Conservation (phyloP, 2,797 vertebrate species). For the Schizothorax lantsangensis region DNA sequence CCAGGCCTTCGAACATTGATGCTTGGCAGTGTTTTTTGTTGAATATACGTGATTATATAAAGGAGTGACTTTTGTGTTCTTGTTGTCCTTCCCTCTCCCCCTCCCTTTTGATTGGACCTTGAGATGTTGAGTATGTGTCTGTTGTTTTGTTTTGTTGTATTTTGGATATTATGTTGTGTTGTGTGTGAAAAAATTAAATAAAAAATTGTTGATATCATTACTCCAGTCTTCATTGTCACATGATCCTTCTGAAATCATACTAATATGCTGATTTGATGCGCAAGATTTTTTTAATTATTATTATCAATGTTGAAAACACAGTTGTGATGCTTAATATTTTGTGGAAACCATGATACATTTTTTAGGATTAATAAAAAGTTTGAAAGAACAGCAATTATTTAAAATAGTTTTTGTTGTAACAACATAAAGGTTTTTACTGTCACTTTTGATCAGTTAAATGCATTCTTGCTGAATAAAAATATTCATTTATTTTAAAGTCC, state of each 20-base stretch:
- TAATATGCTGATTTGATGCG: background rate
- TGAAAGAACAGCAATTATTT: background rate
- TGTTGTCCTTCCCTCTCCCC: no score
- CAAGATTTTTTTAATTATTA: background rate
- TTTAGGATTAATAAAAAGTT: background rate
- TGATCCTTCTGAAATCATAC: background rate
- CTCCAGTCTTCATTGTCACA: background rate
- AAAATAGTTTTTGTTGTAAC: background rate
- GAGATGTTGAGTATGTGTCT: no score
- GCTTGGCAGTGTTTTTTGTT: no score
- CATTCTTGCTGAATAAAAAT: background rate
- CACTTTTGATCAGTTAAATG: background rate
- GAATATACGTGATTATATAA: no score
- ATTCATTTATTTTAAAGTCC: background rate
- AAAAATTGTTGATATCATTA: no score
- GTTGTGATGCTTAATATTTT: background rate
- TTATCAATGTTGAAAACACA: conserved; percentile 1
- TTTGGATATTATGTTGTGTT: no score
- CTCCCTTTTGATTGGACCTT: no score
- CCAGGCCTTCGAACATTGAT: no score
- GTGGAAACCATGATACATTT: background rate
- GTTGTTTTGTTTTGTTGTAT: no score
- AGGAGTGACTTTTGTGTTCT: no score
- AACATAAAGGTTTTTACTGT: background rate
- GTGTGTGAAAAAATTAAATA: no score